phyloP scores from a whole-genome alignment of 2,797 vertebrate species.

The Schizopygopsis pylzovi region DNA sequence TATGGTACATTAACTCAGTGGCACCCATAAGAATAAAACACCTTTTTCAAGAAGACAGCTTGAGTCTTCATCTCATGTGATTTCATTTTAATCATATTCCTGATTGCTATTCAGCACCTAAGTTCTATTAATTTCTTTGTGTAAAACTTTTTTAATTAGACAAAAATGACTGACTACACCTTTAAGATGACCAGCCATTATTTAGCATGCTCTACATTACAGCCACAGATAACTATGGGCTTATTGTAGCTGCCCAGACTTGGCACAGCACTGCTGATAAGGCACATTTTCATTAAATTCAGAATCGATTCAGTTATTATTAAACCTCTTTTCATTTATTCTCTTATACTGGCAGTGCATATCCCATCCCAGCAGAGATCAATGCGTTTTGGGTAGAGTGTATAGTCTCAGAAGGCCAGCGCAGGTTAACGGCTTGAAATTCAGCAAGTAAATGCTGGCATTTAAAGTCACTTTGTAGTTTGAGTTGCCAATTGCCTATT shows the following conservation, averaged over 20 bases:
- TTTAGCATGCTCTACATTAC: conserved; percentile 38
- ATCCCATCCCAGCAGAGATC: conserved; percentile 52
- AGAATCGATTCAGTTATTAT: conserved; percentile 61
- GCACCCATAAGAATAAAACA: background rate
- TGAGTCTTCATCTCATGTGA: background rate
- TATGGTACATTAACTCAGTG: background rate
- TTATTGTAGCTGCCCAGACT: conserved; percentile 28
- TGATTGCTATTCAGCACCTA: background rate
- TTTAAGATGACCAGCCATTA: conserved; percentile 43
- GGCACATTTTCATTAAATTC: conserved; percentile 60
- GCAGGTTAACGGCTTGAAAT: conserved; percentile 50
- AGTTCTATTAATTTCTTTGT: conserved; percentile 44
- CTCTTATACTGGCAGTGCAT: conserved; percentile 38
- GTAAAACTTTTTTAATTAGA: conserved; percentile 27
- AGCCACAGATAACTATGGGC: conserved; percentile 31
- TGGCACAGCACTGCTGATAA: conserved; percentile 47
- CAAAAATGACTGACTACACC: conserved; percentile 36
- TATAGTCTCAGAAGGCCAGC: conserved; percentile 24
- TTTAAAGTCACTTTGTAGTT: conserved; percentile 42
- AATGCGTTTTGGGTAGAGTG: conserved; percentile 40
- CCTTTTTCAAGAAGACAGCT: background rate
- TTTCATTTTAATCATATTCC: background rate
- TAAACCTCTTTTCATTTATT: conserved; percentile 58
- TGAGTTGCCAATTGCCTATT: conserved; percentile 27
- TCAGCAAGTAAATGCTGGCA: conserved; percentile 50